phyloP scores from a whole-genome alignment of 2,113 vertebrate genomes.

The Silurus meridionalis region DNA sequence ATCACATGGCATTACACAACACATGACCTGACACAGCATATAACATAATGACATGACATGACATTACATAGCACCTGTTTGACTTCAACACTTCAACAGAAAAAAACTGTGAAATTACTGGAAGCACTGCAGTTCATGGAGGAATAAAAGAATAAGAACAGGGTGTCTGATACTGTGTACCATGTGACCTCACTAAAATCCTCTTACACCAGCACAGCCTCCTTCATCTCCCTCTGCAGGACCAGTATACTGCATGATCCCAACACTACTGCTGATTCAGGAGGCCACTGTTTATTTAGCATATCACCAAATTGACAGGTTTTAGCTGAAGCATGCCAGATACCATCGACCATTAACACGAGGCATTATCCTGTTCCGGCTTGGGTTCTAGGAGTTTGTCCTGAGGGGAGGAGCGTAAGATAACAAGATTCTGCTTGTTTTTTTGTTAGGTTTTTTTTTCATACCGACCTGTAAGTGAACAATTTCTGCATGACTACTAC shows the following conservation, averaged over 20 bases:
- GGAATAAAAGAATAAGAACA: no score
- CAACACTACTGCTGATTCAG: not conserved
- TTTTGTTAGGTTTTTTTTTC: no score
- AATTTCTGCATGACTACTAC: constrained; percentile 17
- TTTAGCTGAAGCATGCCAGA: constrained; percentile 13
- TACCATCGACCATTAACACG: not conserved
- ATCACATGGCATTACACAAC: no score
- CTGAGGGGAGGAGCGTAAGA: not conserved
- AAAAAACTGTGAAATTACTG: no score
- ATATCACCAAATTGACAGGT: not conserved
- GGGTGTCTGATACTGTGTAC: no score
- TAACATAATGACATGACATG: no score
- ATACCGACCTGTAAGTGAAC: not conserved
- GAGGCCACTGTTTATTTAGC: constrained; percentile 6
- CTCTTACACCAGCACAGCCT: not conserved
- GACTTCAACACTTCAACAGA: no score
- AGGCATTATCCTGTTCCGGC: constrained; percentile 27
- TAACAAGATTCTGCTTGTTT: constrained; percentile 27
- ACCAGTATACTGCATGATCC: not conserved
- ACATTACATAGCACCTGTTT: no score
- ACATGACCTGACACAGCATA: no score
- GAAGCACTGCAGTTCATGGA: no score
- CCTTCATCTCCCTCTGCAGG: not conserved
- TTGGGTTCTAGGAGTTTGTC: constrained; percentile 27
- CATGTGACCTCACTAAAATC: no score